Conservation (phyloP, 2,113 vertebrate species). For the Grammomys dolichurus region DNA sequence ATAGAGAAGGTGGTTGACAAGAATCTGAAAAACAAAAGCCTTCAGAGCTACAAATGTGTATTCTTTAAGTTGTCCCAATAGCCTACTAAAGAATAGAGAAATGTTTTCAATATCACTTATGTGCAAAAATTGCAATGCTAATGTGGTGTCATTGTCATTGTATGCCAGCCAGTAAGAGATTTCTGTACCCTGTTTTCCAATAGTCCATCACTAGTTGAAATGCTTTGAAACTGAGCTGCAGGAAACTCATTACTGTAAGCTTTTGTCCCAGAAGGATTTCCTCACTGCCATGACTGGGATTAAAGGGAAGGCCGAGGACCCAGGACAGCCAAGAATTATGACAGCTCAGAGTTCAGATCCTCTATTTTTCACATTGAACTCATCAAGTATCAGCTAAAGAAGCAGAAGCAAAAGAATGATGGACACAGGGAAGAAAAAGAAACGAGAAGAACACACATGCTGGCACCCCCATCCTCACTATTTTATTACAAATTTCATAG, state of each 20-base stretch:
- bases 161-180: neutral
- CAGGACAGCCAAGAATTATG: neutral
- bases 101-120: neutral
- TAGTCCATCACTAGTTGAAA: neutral
- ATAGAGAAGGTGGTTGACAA: neutral
- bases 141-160: neutral
- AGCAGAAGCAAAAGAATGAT: neutral
- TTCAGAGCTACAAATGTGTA: neutral
- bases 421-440: neutral
- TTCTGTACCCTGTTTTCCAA: neutral
- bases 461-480: neutral
- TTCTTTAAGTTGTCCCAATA: neutral
- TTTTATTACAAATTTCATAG: neutral
- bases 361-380: conserved; percentile 10
- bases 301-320: neutral
- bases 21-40: neutral
- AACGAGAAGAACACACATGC: neutral
- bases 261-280: neutral
- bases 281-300: neutral
- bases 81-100: conserved; percentile 13
- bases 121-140: neutral
- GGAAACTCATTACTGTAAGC: neutral
- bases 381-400: neutral
- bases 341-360: neutral
- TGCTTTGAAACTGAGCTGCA: neutral